Evolutionary conservation across 2,113 vertebrate species (phyloP).

Genomic region (Tiliqua scincoides): DNA sequence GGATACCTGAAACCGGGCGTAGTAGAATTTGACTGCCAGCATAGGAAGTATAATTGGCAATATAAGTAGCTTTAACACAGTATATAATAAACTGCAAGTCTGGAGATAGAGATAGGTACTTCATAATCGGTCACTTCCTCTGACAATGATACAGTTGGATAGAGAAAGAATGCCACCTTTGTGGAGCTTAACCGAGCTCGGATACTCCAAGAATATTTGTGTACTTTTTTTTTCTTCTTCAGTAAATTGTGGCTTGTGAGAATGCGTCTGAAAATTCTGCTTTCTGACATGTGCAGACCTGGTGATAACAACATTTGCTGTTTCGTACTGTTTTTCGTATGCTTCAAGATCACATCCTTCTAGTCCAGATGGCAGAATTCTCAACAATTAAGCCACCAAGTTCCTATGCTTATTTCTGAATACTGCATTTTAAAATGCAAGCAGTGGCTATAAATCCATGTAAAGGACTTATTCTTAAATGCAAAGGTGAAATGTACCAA

Average conservation of each 20-base stretch:
- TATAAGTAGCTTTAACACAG: conserved; percentile 36
- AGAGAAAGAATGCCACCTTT: conserved; percentile 28
- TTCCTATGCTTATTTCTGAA: background rate
- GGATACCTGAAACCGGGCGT: conserved; percentile 4
- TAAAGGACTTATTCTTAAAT: too few species aligned
- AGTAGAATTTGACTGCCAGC: conserved; percentile 49
- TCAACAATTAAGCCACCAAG: background rate
- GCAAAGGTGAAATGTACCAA: too few species aligned
- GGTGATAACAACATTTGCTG: background rate
- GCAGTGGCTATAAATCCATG: background rate
- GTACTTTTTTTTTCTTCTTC: background rate
- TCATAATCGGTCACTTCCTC: conserved; percentile 26
- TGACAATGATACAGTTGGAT: conserved; percentile 30
- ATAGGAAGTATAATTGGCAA: conserved; percentile 48
- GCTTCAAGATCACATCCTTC: background rate
- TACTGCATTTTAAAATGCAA: background rate
- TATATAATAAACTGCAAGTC: conserved; percentile 27
- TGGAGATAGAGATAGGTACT: conserved; percentile 38
- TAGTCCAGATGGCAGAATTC: background rate
- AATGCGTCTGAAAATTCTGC: background rate
- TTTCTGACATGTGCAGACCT: background rate
- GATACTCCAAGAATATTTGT: background rate
- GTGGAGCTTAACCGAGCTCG: conserved; percentile 31
- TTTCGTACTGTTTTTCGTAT: background rate
- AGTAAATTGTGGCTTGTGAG: background rate